Percentiles rank a stretch among this genome's conserved stretches.
phyloP scores from a whole-genome alignment of 2,888 invertebrate species.

The Alitta virens region DNA sequence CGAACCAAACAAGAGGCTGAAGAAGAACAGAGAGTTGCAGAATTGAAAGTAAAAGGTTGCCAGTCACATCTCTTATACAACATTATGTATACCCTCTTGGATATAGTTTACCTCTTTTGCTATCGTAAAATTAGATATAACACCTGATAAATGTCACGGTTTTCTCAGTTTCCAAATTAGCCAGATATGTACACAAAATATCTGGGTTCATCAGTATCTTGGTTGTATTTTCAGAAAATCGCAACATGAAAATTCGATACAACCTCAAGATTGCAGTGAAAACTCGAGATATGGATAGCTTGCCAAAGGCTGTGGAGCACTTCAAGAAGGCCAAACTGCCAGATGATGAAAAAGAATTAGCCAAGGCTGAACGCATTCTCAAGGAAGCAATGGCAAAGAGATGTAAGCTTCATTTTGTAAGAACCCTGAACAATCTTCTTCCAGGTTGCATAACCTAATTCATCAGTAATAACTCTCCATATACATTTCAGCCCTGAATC shows the following conservation, averaged over 20 bases:
- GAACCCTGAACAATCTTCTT: too few relatives aligned
- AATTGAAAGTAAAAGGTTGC: conserved; percentile 20
- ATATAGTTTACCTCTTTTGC: too few relatives aligned
- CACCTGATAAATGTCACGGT: too few relatives aligned
- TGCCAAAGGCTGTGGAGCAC: conserved; percentile 45
- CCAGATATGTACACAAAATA: too few relatives aligned
- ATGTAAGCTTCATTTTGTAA: conserved; percentile 36
- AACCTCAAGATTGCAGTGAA: conserved; percentile 69
- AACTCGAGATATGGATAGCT: conserved; percentile 38
- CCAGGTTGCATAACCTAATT: too few relatives aligned
- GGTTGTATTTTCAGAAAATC: conserved; percentile 55
- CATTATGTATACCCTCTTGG: too few relatives aligned
- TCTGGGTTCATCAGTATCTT: too few relatives aligned
- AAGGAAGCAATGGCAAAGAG: conserved; percentile 45
- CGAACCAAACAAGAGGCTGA: conserved; percentile 34
- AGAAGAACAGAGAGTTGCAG: conserved; percentile 31
- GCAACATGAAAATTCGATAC: conserved; percentile 79
- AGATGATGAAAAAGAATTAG: conserved; percentile 51
- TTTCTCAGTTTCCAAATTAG: too few relatives aligned
- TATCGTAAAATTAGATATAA: too few relatives aligned
- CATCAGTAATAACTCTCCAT: too few relatives aligned
- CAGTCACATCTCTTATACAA: too few relatives aligned
- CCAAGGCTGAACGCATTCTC: conserved; percentile 45
- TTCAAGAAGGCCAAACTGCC: conserved; percentile 48
- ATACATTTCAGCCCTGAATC: conserved; percentile 36